These are phyloP conservation scores for silkworm (Bombyx mori) DNA, from an alignment of 1,140 invertebrate species.

Conservation along the genomic window DNA sequence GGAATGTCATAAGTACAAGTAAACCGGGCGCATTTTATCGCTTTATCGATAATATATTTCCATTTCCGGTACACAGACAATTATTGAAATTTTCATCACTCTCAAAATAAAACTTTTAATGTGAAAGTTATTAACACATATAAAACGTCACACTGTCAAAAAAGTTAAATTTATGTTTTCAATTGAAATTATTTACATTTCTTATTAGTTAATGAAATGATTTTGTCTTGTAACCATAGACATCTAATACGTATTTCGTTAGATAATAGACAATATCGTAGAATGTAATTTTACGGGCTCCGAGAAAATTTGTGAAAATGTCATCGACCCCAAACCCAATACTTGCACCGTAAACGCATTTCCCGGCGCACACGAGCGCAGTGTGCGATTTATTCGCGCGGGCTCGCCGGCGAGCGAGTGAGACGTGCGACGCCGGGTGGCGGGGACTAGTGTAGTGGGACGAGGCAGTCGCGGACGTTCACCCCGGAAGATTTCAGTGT, in stretches of 20 bases:
- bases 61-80: too few species aligned
- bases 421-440: constrained; percentile 38
- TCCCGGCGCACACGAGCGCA: constrained; percentile 49
- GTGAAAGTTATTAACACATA: too few species aligned
- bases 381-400: constrained; percentile 56
- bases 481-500: constrained; percentile 69
- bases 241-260: neutral
- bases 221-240: too few species aligned
- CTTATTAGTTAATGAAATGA: too few species aligned
- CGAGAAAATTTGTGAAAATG: constrained; percentile 53
- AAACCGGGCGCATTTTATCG: too few species aligned
- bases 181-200: too few species aligned
- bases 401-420: constrained; percentile 16
- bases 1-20: too few species aligned
- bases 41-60: too few species aligned
- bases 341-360: constrained; percentile 62
- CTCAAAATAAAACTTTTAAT: too few species aligned
- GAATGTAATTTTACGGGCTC: constrained; percentile 1
- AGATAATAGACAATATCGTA: neutral
- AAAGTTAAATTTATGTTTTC: too few species aligned
- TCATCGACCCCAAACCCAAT: constrained; percentile 61
- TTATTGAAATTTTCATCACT: too few species aligned
- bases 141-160: too few species aligned
- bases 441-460: constrained; percentile 42
- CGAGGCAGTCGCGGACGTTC: constrained; percentile 50